Conservation (phyloP, 2,797 vertebrate genomes). For the Sphenopsis melanotis region DNA sequence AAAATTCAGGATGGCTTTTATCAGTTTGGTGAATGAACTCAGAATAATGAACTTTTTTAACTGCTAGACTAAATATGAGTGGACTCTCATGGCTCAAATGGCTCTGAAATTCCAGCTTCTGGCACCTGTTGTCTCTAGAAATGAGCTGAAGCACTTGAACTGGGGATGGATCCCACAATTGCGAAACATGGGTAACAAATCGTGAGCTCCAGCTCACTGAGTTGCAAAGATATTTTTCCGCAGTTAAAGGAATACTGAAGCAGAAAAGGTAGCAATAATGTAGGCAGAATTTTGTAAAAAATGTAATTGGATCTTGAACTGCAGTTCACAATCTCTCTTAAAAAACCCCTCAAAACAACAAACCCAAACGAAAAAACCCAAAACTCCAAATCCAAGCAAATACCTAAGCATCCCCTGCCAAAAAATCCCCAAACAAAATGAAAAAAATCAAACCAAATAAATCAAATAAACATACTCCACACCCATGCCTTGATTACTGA, state of each 20-base stretch:
- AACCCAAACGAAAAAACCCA: rapidly evolving
- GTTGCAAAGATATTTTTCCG: background rate
- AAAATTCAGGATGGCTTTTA: background rate
- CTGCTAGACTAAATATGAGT: background rate
- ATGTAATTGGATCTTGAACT: background rate
- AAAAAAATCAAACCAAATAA: background rate
- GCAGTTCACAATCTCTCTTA: background rate
- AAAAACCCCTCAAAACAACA: background rate
- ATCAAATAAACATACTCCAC: background rate
- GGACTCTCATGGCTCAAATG: background rate
- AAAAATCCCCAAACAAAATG: background rate
- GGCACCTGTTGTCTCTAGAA: background rate
- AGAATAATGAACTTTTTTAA: background rate
- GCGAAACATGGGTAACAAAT: background rate
- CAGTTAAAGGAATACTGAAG: background rate
- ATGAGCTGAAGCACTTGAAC: background rate
- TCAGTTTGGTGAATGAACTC: background rate
- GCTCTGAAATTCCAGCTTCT: background rate
- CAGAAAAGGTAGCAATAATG: background rate
- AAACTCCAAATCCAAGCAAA: background rate
- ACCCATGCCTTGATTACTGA: background rate
- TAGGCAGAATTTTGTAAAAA: background rate
- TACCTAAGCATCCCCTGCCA: rapidly evolving
- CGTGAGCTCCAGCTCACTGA: background rate
- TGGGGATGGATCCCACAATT: background rate